Conservation (phyloP, 2,888 invertebrate species). For the Stramonita haemastoma region DNA sequence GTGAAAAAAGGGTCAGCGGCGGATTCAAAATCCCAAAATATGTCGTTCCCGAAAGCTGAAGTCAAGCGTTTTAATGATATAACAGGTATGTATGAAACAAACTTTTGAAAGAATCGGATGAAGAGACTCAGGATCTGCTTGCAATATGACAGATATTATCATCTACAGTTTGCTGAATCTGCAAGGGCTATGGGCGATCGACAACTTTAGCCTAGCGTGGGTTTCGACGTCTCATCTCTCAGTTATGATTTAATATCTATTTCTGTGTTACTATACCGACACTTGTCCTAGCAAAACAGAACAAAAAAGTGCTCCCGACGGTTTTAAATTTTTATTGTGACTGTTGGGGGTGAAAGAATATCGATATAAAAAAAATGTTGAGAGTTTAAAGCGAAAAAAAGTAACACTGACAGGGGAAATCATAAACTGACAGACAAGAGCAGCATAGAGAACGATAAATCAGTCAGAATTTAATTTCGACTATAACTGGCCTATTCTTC, state of each 20-base stretch:
- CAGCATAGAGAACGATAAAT: no score
- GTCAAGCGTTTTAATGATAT: slow-evolving; percentile 32
- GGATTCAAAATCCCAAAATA: neutral
- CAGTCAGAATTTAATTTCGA: no score
- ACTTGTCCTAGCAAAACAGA: no score
- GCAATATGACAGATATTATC: neutral
- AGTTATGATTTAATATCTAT: neutral
- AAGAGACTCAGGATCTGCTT: neutral
- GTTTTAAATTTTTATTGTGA: no score
- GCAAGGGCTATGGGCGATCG: no score
- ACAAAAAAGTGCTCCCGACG: no score
- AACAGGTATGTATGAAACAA: slow-evolving; percentile 1
- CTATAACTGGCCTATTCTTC: no score
- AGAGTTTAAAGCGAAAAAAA: no score
- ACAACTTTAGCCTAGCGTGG: neutral
- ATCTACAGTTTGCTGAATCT: neutral
- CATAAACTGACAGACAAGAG: no score
- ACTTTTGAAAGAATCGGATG: neutral
- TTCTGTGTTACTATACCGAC: neutral
- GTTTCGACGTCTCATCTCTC: neutral
- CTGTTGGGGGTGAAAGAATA: no score
- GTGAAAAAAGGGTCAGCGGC: neutral
- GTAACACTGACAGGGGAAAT: no score
- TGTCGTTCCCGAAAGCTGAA: slow-evolving; percentile 34
- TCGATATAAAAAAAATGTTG: no score